A percentile compares a stretch with the other conserved stretches of the same genome.
phyloP scores from a whole-genome alignment of 2,113 vertebrate species.

The Mustelus asterias region DNA sequence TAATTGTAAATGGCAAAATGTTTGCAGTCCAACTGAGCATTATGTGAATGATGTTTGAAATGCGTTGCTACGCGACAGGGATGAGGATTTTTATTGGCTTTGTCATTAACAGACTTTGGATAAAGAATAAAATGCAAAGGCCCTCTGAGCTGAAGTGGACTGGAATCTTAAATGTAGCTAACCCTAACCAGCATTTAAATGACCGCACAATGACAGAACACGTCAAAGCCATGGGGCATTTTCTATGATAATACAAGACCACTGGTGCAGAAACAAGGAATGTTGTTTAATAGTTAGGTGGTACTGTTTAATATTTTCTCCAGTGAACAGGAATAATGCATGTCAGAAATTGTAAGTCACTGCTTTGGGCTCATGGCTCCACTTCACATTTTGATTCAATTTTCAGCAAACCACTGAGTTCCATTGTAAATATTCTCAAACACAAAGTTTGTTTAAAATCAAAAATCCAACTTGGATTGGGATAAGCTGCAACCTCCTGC shows the following conservation, averaged over 20 bases:
- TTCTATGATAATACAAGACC: background rate
- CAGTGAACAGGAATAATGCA: background rate
- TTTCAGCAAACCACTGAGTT: background rate
- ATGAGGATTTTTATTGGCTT: background rate
- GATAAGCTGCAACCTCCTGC: too few species aligned
- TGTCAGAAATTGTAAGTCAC: background rate
- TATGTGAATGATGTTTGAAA: background rate
- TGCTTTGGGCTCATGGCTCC: background rate
- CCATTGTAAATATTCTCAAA: background rate
- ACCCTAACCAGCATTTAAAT: background rate
- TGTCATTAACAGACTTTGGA: background rate
- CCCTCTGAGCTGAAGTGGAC: background rate
- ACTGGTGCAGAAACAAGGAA: background rate
- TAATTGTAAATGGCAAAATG: background rate
- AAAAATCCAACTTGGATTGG: background rate
- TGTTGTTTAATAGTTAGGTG: background rate
- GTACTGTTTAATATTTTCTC: background rate
- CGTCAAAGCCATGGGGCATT: background rate
- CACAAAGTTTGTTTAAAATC: background rate
- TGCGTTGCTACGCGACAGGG: background rate
- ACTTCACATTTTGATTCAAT: background rate
- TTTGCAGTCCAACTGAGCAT: background rate
- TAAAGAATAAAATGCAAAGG: background rate
- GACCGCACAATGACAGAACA: background rate
- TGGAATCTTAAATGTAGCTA: background rate